phyloP scores from a whole-genome alignment of 2,888 invertebrate genomes.

The Archaeoteleia sp. region DNA sequence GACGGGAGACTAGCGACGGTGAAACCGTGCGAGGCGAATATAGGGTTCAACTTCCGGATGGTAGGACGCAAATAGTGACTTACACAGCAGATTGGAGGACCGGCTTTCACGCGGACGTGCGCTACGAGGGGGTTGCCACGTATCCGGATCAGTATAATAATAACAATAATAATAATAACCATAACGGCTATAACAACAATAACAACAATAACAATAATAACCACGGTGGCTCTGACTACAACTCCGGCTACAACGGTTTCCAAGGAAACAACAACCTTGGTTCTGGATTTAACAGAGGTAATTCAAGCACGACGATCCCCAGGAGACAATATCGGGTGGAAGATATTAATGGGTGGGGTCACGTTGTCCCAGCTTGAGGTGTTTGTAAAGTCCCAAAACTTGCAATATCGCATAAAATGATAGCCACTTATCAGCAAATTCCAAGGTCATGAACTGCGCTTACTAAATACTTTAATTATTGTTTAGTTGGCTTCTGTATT shows the following conservation, averaged over 20 bases:
- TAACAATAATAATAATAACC: constrained; percentile 55
- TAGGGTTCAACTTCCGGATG: constrained; percentile 79
- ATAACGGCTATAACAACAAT: constrained; percentile 55
- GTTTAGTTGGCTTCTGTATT: no score
- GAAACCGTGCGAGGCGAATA: constrained; percentile 81
- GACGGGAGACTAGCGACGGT: constrained; percentile 84
- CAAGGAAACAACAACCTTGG: no score
- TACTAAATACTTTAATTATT: no score
- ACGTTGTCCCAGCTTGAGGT: no score
- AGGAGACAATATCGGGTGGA: constrained; percentile 64
- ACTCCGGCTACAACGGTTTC: no score
- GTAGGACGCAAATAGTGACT: constrained; percentile 81
- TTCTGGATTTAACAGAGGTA: constrained; percentile 56
- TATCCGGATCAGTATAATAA: constrained; percentile 78
- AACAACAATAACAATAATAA: constrained; percentile 52
- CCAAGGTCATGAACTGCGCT: no score
- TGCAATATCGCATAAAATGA: no score
- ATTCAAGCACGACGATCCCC: constrained; percentile 50
- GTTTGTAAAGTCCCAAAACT: no score
- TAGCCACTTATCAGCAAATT: no score
- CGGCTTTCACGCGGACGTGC: constrained; percentile 87
- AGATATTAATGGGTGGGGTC: no score
- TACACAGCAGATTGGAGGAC: constrained; percentile 88
- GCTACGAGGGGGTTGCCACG: constrained; percentile 83
- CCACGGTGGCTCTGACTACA: constrained; percentile 52